Evolutionary conservation across 2,797 vertebrate genomes (phyloP).

Genomic region (Hydrocynus forskahlii): DNA sequence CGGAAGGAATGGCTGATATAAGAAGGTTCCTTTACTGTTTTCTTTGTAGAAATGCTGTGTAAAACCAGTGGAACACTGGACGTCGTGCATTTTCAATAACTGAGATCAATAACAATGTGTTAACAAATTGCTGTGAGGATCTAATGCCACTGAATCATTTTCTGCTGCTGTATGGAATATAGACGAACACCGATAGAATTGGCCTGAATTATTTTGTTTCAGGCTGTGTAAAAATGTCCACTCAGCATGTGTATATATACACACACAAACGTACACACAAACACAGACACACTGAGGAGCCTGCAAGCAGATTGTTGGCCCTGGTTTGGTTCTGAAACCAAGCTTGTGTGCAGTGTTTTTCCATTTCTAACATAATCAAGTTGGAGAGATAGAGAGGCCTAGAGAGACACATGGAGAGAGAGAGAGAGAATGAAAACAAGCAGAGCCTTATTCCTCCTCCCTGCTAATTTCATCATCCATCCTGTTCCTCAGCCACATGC

Average conservation of each 20-base stretch:
- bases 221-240: no score
- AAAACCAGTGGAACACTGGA: no score
- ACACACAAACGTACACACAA: no score
- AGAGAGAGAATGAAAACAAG: constrained; percentile 13
- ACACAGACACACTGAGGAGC: not conserved
- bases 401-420: not conserved
- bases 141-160: no score
- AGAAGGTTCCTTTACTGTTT: no score
- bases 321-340: not conserved
- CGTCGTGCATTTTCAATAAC: no score
- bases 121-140: no score
- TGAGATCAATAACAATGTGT: no score
- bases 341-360: constrained; percentile 8
- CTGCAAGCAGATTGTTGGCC: not conserved
- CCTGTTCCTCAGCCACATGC: constrained; percentile 37
- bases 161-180: no score
- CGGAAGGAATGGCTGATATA: no score
- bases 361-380: not conserved
- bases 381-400: not conserved
- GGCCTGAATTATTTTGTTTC: not conserved
- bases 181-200: not conserved
- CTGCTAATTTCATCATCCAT: constrained; percentile 42
- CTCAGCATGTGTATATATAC: not conserved
- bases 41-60: no score
- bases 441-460: constrained; percentile 14